Percentiles rank a stretch among this genome's conserved stretches.
phyloP scores from a whole-genome alignment of 2,888 invertebrate genomes.

The Drosophila algonquin region DNA sequence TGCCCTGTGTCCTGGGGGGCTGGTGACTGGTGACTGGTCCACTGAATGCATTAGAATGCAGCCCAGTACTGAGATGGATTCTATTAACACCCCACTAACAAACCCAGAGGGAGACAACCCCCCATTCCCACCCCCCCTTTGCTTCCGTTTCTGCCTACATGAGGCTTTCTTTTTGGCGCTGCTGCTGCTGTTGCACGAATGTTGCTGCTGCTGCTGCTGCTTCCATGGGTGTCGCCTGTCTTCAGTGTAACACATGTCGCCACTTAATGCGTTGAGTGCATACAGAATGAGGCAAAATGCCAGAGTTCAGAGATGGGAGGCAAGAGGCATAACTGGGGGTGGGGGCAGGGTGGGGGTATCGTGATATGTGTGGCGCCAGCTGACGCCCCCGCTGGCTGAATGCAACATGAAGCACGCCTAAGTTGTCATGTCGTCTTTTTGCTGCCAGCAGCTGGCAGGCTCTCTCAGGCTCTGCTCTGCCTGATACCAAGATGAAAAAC shows the following conservation, averaged over 20 bases:
- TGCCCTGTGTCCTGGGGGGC: not conserved
- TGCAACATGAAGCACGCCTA: conserved; percentile 38
- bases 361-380: conserved; percentile 41
- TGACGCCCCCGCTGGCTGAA: conserved; percentile 34
- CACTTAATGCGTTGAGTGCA: conserved; percentile 76
- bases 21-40: not conserved
- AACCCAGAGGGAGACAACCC: conserved; percentile 12
- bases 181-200: conserved; percentile 7
- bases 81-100: conserved; percentile 66
- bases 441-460: conserved; percentile 11
- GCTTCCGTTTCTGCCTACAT: not conserved
- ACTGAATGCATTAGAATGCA: conserved; percentile 61
- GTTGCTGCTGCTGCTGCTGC: conserved; percentile 12
- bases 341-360: not conserved
- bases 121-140: not conserved
- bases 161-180: not conserved
- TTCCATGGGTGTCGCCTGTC: conserved; percentile 37
- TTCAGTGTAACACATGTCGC: conserved; percentile 70
- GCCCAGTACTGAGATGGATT: conserved; percentile 44
- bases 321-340: not conserved
- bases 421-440: conserved; percentile 33
- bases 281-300: conserved; percentile 67
- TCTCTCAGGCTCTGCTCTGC: too few relatives aligned
- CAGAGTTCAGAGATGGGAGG: conserved; percentile 5
- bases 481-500: conserved; percentile 6